These are phyloP conservation scores for Toxotes jaculatrix DNA, from an alignment of 2,113 vertebrate genomes.

Conservation along the genomic window DNA sequence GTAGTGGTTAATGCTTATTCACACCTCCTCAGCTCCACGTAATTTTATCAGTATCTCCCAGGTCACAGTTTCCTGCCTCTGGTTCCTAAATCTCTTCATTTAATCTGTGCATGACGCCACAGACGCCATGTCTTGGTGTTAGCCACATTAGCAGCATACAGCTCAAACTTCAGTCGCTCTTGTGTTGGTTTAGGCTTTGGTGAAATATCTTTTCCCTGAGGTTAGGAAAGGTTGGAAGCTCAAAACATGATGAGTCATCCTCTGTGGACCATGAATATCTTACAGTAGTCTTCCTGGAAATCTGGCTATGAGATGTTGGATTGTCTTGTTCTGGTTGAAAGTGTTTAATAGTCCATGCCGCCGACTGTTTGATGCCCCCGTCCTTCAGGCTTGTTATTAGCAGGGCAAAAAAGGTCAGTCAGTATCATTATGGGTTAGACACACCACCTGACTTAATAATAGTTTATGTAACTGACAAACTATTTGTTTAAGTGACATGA, in stretches of 20 bases:
- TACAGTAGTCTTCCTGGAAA: not conserved
- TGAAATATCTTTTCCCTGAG: not conserved
- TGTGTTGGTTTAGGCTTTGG: not conserved
- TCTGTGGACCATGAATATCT: not conserved
- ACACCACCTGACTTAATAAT: not conserved
- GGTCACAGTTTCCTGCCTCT: not conserved
- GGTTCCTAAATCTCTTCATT: not conserved
- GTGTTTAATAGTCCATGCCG: too few relatives aligned
- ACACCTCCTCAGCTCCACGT: not conserved
- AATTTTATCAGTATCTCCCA: not conserved
- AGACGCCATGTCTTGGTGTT: not conserved
- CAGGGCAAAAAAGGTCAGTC: too few relatives aligned
- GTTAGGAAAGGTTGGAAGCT: too few relatives aligned
- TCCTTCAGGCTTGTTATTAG: too few relatives aligned
- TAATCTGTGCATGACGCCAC: not conserved
- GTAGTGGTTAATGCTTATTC: not conserved
- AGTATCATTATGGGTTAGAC: too few relatives aligned
- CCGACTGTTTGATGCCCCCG: too few relatives aligned
- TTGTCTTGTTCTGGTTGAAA: not conserved
- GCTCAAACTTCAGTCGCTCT: not conserved
- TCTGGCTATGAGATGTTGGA: not conserved
- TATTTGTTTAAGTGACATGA: not conserved
- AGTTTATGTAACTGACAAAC: not conserved
- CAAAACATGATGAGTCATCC: too few relatives aligned
- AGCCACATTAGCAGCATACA: not conserved